These are phyloP conservation scores for Daboia siamensis DNA, from an alignment of 2,113 vertebrate genomes.

Conservation along the genomic window DNA sequence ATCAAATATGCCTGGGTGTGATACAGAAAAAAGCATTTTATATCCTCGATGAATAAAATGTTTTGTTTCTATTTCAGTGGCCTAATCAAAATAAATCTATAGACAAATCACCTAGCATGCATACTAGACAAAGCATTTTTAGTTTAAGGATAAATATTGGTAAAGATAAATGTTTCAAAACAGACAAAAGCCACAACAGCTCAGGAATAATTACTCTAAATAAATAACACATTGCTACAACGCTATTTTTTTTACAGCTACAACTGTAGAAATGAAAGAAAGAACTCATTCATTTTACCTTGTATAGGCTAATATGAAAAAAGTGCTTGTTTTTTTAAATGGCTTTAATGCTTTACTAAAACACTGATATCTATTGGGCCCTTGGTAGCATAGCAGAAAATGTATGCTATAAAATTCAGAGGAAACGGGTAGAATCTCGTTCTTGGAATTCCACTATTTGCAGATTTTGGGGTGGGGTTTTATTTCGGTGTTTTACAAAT, in stretches of 20 bases:
- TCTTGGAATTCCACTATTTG: background rate
- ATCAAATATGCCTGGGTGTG: background rate
- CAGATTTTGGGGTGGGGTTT: background rate
- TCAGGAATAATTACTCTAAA: background rate
- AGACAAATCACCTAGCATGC: rapidly evolving
- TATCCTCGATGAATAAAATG: background rate
- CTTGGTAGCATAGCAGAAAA: background rate
- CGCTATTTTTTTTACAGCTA: background rate
- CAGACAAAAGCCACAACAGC: rapidly evolving
- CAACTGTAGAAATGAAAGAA: background rate
- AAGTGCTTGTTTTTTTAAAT: background rate
- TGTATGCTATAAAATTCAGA: background rate
- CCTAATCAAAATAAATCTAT: background rate
- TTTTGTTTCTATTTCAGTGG: background rate
- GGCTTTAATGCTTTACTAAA: background rate
- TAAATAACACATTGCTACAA: slow-evolving; percentile 16
- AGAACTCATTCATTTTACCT: background rate
- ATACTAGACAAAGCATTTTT: background rate
- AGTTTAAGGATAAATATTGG: background rate
- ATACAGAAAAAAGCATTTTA: background rate
- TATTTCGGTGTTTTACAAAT: background rate
- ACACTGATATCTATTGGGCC: background rate
- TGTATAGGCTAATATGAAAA: background rate
- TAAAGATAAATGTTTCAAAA: background rate
- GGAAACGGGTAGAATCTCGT: background rate